Percentiles rank a stretch among this genome's conserved stretches.
phyloP scores from a whole-genome alignment of 2,113 vertebrate genomes.

The Pogona vitticeps region DNA sequence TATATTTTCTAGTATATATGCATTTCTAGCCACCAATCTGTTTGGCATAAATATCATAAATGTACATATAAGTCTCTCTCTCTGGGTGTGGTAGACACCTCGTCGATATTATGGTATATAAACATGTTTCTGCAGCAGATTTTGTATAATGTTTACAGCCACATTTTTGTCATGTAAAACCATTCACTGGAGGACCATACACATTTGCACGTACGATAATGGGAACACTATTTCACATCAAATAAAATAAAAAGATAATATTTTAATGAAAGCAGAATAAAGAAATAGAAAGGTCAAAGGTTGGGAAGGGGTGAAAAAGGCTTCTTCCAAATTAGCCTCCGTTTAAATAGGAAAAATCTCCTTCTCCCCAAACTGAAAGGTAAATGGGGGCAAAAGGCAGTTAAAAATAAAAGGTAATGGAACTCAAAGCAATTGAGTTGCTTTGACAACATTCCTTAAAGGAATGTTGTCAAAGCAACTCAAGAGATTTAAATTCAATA shows the following conservation, averaged over 20 bases:
- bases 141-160: background rate
- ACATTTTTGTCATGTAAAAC: constrained; percentile 5
- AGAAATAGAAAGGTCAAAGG: constrained; percentile 3
- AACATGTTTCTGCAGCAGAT: background rate
- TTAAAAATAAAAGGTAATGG: constrained; percentile 19
- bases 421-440: constrained; percentile 20
- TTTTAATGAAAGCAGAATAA: background rate
- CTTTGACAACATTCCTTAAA: no score
- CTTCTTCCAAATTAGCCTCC: background rate
- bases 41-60: no score
- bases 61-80: no score
- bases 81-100: no score
- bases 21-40: no score
- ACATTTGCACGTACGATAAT: background rate
- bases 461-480: constrained; percentile 19
- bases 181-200: background rate
- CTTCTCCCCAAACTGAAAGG: constrained; percentile 15
- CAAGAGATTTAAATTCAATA: constrained; percentile 22
- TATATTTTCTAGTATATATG: no score
- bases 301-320: background rate
- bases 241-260: background rate
- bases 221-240: background rate
- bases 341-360: background rate
- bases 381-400: background rate
- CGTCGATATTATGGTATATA: background rate